Evolutionary conservation across 2,888 invertebrate genomes (phyloP).

Genomic region (Platerodrilus igneus): DNA sequence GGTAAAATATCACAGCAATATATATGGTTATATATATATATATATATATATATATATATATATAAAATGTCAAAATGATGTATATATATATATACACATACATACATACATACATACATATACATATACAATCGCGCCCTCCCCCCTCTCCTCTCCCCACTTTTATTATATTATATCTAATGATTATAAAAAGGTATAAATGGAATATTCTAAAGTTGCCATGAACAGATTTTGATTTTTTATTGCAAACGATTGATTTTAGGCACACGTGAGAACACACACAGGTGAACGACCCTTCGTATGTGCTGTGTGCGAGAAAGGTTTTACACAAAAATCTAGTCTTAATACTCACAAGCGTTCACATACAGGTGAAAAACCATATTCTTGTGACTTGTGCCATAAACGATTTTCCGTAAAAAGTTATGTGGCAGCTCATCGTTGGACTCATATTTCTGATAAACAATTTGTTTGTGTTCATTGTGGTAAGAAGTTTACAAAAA

Average conservation of each 20-base stretch:
- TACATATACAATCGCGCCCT: too few species aligned
- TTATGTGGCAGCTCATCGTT: constrained; percentile 74
- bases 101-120: too few species aligned
- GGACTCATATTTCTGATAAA: constrained; percentile 75
- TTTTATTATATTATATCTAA: too few species aligned
- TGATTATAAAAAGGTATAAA: too few species aligned
- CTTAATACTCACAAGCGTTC: constrained; percentile 77
- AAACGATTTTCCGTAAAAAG: constrained; percentile 78
- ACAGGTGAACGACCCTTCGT: constrained; percentile 72
- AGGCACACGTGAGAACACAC: constrained; percentile 75
- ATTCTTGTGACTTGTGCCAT: constrained; percentile 73
- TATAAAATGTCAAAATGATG: too few species aligned
- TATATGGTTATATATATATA: too few species aligned
- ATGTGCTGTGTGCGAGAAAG: constrained; percentile 69
- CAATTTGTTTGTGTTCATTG: constrained; percentile 68
- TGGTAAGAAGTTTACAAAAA: constrained; percentile 69
- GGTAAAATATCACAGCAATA: too few species aligned
- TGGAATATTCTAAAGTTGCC: too few species aligned
- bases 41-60: too few species aligned
- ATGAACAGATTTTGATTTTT: too few species aligned
- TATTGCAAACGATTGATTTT: constrained; percentile 1
- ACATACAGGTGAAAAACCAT: constrained; percentile 75
- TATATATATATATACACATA: too few species aligned
- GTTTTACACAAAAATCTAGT: constrained; percentile 77
- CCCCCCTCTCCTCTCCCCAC: too few species aligned